These are phyloP conservation scores for Sciurus vulgaris DNA, from an alignment of 2,797 vertebrate genomes.

Conservation along the genomic window DNA sequence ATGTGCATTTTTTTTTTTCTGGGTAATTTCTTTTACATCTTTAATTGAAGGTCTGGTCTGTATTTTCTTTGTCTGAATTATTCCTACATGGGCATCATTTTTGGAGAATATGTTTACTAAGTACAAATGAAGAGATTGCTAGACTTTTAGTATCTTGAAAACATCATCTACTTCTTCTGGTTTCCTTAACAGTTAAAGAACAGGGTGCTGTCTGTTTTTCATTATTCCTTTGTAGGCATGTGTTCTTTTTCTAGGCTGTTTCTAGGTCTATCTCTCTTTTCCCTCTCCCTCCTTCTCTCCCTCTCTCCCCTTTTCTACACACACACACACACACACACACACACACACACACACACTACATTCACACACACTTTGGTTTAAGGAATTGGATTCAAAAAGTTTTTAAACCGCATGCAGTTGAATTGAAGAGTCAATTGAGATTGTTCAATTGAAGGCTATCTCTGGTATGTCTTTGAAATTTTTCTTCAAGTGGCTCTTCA, in stretches of 20 bases:
- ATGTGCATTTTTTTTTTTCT: neutral
- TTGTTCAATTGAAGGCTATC: neutral
- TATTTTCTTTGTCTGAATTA: neutral
- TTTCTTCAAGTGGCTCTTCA: neutral
- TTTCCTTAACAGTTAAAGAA: neutral
- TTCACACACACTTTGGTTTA: neutral
- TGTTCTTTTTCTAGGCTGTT: neutral
- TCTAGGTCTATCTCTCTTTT: neutral
- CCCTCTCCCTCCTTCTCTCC: neutral
- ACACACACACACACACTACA: neutral
- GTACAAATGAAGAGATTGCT: neutral
- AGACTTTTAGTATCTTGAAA: neutral
- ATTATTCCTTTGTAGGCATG: neutral
- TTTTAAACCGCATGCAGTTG: neutral
- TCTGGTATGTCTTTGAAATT: neutral
- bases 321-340: neutral
- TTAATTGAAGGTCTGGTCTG: neutral
- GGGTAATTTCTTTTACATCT: neutral
- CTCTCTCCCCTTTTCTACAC: neutral
- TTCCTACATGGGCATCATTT: neutral
- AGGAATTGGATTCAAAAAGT: neutral
- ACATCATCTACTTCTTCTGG: neutral
- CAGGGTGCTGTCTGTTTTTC: neutral
- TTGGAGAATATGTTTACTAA: neutral
- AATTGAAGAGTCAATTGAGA: neutral